phyloP scores from a whole-genome alignment of 2,888 invertebrate genomes.

The Melanargia galathea region DNA sequence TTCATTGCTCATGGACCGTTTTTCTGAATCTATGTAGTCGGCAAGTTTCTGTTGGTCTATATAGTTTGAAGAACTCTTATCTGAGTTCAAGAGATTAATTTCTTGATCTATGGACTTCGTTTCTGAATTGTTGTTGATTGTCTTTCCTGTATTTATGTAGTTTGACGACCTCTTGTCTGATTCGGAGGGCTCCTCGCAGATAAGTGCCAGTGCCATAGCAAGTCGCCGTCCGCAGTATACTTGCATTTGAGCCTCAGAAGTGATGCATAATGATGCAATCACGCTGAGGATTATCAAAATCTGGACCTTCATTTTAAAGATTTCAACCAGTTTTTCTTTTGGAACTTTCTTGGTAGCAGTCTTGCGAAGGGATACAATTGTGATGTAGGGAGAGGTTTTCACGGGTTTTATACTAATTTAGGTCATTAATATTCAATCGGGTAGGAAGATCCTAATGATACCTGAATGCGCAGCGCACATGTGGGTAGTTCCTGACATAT shows the following conservation, averaged over 20 bases:
- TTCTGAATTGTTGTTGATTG: background rate
- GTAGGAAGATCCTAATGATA: slow-evolving; percentile 40
- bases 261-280: background rate
- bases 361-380: slow-evolving; percentile 4
- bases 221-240: slow-evolving; percentile 47
- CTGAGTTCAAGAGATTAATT: background rate
- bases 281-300: background rate
- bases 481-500: slow-evolving; percentile 23
- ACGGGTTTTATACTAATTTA: slow-evolving; percentile 40
- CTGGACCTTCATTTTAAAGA: background rate
- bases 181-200: slow-evolving; percentile 37
- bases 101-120: background rate
- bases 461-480: slow-evolving; percentile 37
- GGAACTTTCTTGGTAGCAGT: background rate
- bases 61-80: background rate
- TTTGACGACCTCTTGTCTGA: background rate
- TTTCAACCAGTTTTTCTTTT: background rate
- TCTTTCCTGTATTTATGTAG: background rate
- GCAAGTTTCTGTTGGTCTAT: background rate
- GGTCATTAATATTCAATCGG: slow-evolving; percentile 45
- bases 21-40: background rate
- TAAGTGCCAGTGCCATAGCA: slow-evolving; percentile 41
- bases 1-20: background rate
- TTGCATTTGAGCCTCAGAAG: background rate
- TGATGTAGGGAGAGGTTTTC: slow-evolving; percentile 14